A percentile compares a stretch with the other conserved stretches of the same genome.
Evolutionary conservation across 2,797 vertebrate species (phyloP).

Genomic region (Paguma larvata): DNA sequence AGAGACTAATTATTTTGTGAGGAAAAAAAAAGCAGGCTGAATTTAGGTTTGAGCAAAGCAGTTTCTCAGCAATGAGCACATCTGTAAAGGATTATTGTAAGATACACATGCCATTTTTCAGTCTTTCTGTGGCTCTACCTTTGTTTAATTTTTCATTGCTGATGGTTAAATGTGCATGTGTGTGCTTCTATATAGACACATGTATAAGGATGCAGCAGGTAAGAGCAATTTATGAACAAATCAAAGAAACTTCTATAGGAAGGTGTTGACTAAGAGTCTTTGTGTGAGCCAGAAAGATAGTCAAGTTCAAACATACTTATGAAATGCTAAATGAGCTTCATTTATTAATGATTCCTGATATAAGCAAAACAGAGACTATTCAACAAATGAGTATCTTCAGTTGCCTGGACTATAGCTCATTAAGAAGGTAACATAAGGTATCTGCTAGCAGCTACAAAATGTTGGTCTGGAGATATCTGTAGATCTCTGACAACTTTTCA

Average conservation of each 20-base stretch:
- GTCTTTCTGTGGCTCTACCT: slow-evolving; percentile 23
- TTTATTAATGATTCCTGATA: slow-evolving; percentile 66
- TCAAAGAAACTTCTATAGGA: slow-evolving; percentile 45
- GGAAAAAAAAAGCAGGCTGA: slow-evolving; percentile 29
- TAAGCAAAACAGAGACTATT: not conserved
- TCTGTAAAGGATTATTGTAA: slow-evolving; percentile 69
- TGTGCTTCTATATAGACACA: not conserved
- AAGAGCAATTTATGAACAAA: slow-evolving; percentile 33
- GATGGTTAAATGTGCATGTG: not conserved
- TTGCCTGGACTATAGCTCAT: slow-evolving; percentile 49
- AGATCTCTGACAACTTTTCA: not conserved
- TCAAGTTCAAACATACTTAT: slow-evolving; percentile 50
- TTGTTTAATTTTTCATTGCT: slow-evolving; percentile 26
- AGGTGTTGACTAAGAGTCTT: slow-evolving; percentile 28
- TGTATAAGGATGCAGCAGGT: not conserved
- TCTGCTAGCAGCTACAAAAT: not conserved
- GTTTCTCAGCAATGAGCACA: slow-evolving; percentile 18
- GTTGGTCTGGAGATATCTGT: not conserved
- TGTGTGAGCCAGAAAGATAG: slow-evolving; percentile 13
- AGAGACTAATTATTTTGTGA: slow-evolving; percentile 85
- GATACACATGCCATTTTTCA: not conserved
- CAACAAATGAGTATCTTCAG: slow-evolving; percentile 20
- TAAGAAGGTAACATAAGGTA: not conserved
- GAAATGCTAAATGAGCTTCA: slow-evolving; percentile 48
- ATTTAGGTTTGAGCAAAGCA: slow-evolving; percentile 67